Percentiles rank a stretch among this genome's conserved stretches.
These are phyloP conservation scores for Caenorhabditis brenneri DNA, from an alignment of 1,140 invertebrate species.

Conservation along the genomic window DNA sequence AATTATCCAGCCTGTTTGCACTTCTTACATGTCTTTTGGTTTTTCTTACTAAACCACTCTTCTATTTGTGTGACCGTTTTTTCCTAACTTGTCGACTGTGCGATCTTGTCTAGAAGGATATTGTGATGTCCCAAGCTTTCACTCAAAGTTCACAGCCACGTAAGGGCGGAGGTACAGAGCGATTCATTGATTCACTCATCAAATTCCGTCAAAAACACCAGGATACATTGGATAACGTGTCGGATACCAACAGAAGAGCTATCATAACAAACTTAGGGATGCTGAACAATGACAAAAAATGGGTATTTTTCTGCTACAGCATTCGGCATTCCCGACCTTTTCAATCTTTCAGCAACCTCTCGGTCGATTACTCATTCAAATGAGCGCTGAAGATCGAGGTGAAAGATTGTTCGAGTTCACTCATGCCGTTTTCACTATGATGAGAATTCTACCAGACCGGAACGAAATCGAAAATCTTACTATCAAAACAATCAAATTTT, in stretches of 20 bases:
- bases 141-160: not conserved
- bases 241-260: not conserved
- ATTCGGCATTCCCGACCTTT: not conserved
- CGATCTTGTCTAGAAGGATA: not conserved
- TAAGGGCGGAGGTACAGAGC: not conserved
- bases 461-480: not conserved
- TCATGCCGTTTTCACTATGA: not conserved
- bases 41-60: not conserved
- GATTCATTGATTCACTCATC: not conserved
- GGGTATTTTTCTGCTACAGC: too few relatives aligned
- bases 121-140: constrained; percentile 12
- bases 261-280: not conserved
- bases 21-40: too few relatives aligned
- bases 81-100: not conserved
- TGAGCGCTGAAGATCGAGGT: constrained; percentile 21
- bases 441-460: not conserved
- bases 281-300: not conserved
- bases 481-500: not conserved
- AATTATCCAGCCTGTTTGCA: too few relatives aligned
- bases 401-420: not conserved
- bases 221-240: not conserved
- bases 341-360: not conserved
- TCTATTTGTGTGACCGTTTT: not conserved
- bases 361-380: not conserved
- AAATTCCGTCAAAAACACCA: not conserved